A percentile compares a stretch with the other conserved stretches of the same genome.
Conservation (phyloP, 2,797 vertebrate species). For the Onychomys arenicola region DNA sequence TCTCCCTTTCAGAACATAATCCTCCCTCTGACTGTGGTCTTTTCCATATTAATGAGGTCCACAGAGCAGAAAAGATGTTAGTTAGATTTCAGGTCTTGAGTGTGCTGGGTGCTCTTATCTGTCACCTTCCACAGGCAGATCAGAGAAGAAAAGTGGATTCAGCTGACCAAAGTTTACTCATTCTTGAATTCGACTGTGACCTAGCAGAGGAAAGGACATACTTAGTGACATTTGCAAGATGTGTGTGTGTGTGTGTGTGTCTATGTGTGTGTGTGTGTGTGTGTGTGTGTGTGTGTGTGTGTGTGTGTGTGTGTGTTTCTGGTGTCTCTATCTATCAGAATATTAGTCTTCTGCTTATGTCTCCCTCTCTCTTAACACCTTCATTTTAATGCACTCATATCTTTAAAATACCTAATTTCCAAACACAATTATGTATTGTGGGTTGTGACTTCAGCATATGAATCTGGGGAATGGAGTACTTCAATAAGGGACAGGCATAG, state of each 20-base stretch:
- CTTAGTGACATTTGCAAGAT: background rate
- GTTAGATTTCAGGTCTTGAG: conserved; percentile 42
- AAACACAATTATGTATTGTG: background rate
- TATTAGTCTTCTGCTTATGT: background rate
- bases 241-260: too few relatives aligned
- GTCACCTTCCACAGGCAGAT: background rate
- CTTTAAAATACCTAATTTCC: conserved; percentile 19
- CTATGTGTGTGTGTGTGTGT: background rate
- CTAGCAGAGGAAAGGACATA: background rate
- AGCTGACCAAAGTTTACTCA: conserved; percentile 37
- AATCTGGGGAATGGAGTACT: background rate
- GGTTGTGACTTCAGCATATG: background rate
- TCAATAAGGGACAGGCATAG: background rate
- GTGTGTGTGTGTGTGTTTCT: background rate
- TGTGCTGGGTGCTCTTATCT: conserved; percentile 41
- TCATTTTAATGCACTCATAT: background rate
- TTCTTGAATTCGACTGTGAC: background rate
- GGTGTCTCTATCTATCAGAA: background rate
- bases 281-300: background rate
- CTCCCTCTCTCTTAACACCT: background rate
- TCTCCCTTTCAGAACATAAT: conserved; percentile 55
- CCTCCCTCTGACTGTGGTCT: conserved; percentile 49
- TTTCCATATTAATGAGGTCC: conserved; percentile 67
- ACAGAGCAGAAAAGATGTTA: conserved; percentile 39
- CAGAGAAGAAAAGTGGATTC: conserved; percentile 35